Conservation (phyloP, 2,888 invertebrate species). For the Micoletzkya japonica region DNA sequence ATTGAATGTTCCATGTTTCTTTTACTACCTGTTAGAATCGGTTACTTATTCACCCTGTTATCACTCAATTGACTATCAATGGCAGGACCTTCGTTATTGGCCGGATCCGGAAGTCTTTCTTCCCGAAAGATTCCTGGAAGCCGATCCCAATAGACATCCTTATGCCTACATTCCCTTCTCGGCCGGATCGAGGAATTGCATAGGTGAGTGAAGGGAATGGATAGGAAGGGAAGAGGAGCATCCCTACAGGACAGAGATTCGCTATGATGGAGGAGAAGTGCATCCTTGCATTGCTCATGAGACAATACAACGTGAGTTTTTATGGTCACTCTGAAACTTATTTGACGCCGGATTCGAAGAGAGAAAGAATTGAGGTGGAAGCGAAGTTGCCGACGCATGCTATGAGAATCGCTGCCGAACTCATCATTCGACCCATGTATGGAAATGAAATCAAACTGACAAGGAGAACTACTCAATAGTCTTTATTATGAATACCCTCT, state of each 20-base stretch:
- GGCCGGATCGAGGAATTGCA: constrained; percentile 68
- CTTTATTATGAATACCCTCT: too few relatives aligned
- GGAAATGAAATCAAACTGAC: constrained; percentile 52
- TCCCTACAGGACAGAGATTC: constrained; percentile 54
- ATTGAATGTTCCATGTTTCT: neutral
- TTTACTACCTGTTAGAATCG: neutral
- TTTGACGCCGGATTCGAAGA: constrained; percentile 37
- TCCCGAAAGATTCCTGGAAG: constrained; percentile 66
- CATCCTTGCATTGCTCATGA: constrained; percentile 53
- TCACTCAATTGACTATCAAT: neutral
- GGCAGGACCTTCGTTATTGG: constrained; percentile 25
- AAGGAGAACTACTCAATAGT: too few relatives aligned
- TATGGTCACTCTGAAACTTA: neutral
- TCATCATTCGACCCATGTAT: constrained; percentile 62
- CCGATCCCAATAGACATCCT: constrained; percentile 64
- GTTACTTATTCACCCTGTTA: neutral
- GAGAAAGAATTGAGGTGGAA: constrained; percentile 34
- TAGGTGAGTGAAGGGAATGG: constrained; percentile 62
- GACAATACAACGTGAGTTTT: constrained; percentile 45
- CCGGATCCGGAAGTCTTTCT: constrained; percentile 56
- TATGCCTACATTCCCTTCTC: constrained; percentile 68
- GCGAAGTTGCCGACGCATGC: constrained; percentile 57
- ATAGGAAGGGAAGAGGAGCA: neutral
- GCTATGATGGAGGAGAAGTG: constrained; percentile 64
- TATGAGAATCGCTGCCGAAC: constrained; percentile 60